Percentiles rank a stretch among this genome's conserved stretches.
Conservation (phyloP, 2,113 vertebrate species). For the Brienomyrus longianalis region DNA sequence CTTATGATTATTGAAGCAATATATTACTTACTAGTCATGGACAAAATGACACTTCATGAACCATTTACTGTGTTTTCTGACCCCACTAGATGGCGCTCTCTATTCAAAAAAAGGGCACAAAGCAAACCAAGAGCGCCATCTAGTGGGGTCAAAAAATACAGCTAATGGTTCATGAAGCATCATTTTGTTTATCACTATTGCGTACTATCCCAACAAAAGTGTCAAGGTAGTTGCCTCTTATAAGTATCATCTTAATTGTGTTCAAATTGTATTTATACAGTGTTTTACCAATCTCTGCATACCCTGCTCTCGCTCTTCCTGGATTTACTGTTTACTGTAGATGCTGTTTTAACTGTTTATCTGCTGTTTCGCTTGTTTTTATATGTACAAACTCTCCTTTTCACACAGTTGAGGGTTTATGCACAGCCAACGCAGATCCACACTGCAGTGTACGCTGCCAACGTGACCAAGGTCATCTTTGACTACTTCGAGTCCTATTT, state of each 20-base stretch:
- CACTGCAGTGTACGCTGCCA: conserved; percentile 78
- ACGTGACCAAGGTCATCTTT: conserved; percentile 72
- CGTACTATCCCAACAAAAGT: not conserved
- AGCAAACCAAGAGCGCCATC: no score
- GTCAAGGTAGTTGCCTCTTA: not conserved
- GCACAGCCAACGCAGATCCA: conserved; percentile 71
- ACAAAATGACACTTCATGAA: no score
- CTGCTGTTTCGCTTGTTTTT: conserved; percentile 61
- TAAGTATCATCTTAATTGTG: not conserved
- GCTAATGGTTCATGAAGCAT: no score
- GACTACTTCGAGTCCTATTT: conserved; percentile 90
- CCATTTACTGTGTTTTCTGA: no score
- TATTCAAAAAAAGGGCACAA: no score
- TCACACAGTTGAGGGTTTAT: conserved; percentile 56
- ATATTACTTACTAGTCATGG: not conserved
- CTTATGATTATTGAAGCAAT: not conserved
- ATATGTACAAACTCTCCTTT: not conserved
- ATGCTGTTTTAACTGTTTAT: not conserved
- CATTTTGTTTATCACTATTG: not conserved
- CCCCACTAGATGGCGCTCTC: no score
- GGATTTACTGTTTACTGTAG: not conserved
- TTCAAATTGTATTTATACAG: not conserved
- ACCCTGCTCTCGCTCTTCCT: not conserved
- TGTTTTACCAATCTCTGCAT: not conserved
- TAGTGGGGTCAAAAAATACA: no score